Conservation (phyloP, 2,888 invertebrate species). For the Caenorhabditis sp. region DNA sequence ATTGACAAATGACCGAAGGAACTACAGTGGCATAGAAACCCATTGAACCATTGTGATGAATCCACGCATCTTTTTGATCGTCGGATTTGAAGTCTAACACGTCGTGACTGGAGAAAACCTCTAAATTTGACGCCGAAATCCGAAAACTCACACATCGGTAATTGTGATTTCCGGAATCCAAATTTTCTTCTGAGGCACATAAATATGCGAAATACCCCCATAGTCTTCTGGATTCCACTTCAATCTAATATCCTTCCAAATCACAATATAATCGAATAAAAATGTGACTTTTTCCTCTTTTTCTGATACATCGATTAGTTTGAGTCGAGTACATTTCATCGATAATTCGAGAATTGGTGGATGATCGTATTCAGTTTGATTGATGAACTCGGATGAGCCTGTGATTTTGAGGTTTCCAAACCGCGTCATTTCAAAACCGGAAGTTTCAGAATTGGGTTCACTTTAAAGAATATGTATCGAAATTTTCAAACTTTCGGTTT, state of each 20-base stretch:
- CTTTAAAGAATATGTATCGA: too few relatives aligned
- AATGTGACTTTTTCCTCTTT: slow-evolving; percentile 32
- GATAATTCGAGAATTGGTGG: too few relatives aligned
- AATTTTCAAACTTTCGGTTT: too few relatives aligned
- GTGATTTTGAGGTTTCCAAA: too few relatives aligned
- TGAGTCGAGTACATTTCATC: background rate
- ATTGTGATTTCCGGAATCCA: slow-evolving; percentile 29
- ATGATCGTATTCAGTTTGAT: too few relatives aligned
- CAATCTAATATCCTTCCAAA: slow-evolving; percentile 25
- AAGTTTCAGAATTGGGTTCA: too few relatives aligned
- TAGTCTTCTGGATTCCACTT: slow-evolving; percentile 23
- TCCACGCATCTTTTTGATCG: slow-evolving; percentile 4
- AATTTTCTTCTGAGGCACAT: slow-evolving; percentile 10
- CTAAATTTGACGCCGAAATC: too few relatives aligned
- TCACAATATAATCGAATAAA: slow-evolving; percentile 27
- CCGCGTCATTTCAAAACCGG: too few relatives aligned
- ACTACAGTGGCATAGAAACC: slow-evolving; percentile 24
- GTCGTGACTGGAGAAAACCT: too few relatives aligned
- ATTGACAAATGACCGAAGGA: slow-evolving; percentile 26
- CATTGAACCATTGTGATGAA: slow-evolving; percentile 22
- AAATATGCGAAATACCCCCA: slow-evolving; percentile 28
- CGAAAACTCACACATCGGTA: slow-evolving; percentile 7
- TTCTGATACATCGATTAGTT: slow-evolving; percentile 27
- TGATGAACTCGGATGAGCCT: too few relatives aligned
- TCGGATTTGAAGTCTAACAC: too few relatives aligned